Percentiles rank a stretch among this genome's conserved stretches.
Evolutionary conservation across 2,888 invertebrate genomes (phyloP).

Genomic region (Homarus gammarus): DNA sequence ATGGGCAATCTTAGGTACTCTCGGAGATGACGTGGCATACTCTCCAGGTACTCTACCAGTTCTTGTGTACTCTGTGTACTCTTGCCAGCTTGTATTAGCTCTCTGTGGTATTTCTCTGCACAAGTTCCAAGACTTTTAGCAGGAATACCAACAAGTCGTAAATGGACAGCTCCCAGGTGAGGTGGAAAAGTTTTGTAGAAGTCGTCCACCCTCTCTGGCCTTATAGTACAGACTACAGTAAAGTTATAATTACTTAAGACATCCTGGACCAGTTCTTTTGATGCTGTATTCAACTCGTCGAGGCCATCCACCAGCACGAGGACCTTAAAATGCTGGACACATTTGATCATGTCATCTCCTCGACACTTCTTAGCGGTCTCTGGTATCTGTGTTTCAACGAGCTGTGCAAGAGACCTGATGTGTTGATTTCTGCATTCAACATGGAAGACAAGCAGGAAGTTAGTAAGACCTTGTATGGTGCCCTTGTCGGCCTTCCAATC

Average conservation of each 20-base stretch:
- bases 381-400: conserved; percentile 31
- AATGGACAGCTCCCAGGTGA: neutral
- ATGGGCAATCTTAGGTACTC: conserved; percentile 46
- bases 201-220: conserved; percentile 25
- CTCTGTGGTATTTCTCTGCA: conserved; percentile 31
- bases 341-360: neutral
- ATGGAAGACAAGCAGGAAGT: conserved; percentile 6
- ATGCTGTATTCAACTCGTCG: conserved; percentile 32
- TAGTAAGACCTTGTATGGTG: conserved; percentile 1
- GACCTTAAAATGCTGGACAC: neutral
- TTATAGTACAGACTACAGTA: conserved; percentile 26
- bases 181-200: conserved; percentile 22
- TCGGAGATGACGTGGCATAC: neutral
- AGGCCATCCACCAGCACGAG: conserved; percentile 45
- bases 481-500: conserved; percentile 19
- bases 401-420: neutral
- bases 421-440: conserved; percentile 27
- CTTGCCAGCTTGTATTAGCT: conserved; percentile 2
- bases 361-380: conserved; percentile 10
- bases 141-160: conserved; percentile 30
- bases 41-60: conserved; percentile 26
- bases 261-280: conserved; percentile 18
- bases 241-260: neutral
- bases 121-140: conserved; percentile 3
- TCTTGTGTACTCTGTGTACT: conserved; percentile 14